Conservation (phyloP, 2,113 vertebrate genomes). For the Centropristis striata region DNA sequence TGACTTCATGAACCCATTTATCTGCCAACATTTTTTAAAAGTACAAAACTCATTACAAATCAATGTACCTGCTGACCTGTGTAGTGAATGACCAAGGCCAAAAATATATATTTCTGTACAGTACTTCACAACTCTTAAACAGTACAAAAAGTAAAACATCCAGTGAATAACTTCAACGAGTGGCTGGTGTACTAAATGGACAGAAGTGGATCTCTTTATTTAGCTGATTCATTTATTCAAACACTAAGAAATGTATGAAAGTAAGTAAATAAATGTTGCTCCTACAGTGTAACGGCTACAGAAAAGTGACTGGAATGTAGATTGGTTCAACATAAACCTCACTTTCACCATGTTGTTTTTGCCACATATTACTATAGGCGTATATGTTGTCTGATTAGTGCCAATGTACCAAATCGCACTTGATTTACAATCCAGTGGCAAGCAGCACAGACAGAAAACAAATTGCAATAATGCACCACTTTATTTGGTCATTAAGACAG, state of each 20-base stretch:
- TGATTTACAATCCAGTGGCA: too few species aligned
- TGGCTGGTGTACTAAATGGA: background rate
- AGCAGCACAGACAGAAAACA: too few species aligned
- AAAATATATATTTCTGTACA: too few species aligned
- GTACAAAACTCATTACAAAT: background rate
- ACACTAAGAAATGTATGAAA: background rate
- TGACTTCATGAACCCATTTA: background rate
- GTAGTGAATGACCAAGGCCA: background rate
- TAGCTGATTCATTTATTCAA: background rate
- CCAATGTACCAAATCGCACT: too few species aligned
- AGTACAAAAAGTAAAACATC: constrained; percentile 2
- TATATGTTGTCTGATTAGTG: too few species aligned
- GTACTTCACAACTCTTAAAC: background rate
- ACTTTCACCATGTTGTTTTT: too few species aligned
- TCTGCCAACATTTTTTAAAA: background rate
- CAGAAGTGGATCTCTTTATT: background rate
- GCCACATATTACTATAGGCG: too few species aligned
- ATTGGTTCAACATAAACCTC: too few species aligned
- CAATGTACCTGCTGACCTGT: background rate
- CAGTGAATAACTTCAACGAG: background rate
- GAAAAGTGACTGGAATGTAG: too few species aligned
- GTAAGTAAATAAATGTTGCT: background rate
- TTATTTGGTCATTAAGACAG: too few species aligned
- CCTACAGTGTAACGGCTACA: background rate
- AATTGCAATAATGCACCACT: too few species aligned